These are phyloP conservation scores for Dinoponera quadriceps DNA, from an alignment of 1,140 invertebrate species.

Conservation along the genomic window DNA sequence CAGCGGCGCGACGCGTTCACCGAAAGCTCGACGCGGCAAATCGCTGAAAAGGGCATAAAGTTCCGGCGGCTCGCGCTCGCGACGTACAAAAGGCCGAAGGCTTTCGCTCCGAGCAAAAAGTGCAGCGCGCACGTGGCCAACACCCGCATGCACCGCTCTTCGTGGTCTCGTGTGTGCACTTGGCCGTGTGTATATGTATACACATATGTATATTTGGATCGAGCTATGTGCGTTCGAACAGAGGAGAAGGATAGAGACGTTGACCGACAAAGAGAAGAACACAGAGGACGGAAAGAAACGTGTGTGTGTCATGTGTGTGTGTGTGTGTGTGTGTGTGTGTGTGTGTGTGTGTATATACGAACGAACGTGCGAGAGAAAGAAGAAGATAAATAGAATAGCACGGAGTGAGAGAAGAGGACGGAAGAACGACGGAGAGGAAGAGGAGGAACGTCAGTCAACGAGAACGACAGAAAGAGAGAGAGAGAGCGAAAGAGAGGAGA, in stretches of 20 bases:
- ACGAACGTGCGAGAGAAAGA: constrained; percentile 1
- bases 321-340: neutral
- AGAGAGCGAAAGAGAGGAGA: neutral
- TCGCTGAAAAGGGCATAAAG: constrained; percentile 58
- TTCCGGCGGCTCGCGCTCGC: constrained; percentile 19
- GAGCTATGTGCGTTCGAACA: constrained; percentile 37
- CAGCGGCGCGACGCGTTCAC: constrained; percentile 32
- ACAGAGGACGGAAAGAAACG: constrained; percentile 44
- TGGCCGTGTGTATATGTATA: constrained; percentile 54
- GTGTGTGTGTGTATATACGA: neutral
- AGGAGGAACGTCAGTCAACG: constrained; percentile 25
- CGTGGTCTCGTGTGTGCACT: constrained; percentile 66
- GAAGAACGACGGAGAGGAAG: neutral
- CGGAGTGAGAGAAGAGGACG: neutral
- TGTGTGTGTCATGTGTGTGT: neutral
- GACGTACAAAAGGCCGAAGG: constrained; percentile 62
- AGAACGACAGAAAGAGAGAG: neutral
- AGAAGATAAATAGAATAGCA: constrained; percentile 23
- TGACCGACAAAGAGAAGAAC: constrained; percentile 54
- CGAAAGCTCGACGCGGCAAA: constrained; percentile 4
- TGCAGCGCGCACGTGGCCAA: constrained; percentile 82
- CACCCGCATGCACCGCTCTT: constrained; percentile 81
- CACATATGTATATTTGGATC: constrained; percentile 56
- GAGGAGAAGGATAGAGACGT: constrained; percentile 52
- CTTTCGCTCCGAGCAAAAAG: constrained; percentile 75